A percentile compares a stretch with the other conserved stretches of the same genome.
Evolutionary conservation across 2,113 vertebrate genomes (phyloP).

Genomic region (Ptilorrhoa leucosticta): DNA sequence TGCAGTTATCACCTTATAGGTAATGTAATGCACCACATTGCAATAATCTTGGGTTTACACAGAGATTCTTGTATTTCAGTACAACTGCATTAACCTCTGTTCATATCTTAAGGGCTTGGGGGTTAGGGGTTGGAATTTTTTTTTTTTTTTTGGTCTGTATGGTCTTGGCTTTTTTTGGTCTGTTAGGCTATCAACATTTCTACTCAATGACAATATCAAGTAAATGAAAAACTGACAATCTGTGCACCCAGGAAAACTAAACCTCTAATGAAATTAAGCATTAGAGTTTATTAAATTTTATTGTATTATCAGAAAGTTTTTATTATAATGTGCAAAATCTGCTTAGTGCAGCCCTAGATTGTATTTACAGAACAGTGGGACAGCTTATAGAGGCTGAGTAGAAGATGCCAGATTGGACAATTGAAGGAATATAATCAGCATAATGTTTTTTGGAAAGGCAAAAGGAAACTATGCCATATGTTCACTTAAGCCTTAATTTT

Average conservation of each 20-base stretch:
- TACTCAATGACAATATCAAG: constrained; percentile 50
- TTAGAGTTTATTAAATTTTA: constrained; percentile 79
- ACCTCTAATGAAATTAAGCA: constrained; percentile 79
- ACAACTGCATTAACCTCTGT: neutral
- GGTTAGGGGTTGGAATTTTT: neutral
- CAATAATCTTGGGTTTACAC: constrained; percentile 52
- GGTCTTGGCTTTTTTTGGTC: neutral
- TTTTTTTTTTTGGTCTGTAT: neutral
- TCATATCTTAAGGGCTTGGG: neutral
- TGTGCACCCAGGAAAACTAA: constrained; percentile 66
- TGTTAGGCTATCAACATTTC: constrained; percentile 40
- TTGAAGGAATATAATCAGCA: constrained; percentile 84
- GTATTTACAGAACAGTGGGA: constrained; percentile 74
- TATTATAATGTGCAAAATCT: constrained; percentile 81
- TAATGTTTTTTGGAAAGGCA: constrained; percentile 86
- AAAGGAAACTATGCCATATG: constrained; percentile 85
- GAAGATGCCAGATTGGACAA: constrained; percentile 82
- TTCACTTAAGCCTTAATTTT: constrained; percentile 83
- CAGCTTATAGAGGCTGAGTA: constrained; percentile 69
- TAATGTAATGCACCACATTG: constrained; percentile 37
- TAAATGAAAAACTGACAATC: constrained; percentile 66
- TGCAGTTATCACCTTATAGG: constrained; percentile 52
- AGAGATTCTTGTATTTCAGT: neutral
- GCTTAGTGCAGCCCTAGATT: constrained; percentile 74
- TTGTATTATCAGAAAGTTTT: constrained; percentile 83